Evolutionary conservation across 2,888 invertebrate genomes (phyloP).

Genomic region (Odiellus spinosus): DNA sequence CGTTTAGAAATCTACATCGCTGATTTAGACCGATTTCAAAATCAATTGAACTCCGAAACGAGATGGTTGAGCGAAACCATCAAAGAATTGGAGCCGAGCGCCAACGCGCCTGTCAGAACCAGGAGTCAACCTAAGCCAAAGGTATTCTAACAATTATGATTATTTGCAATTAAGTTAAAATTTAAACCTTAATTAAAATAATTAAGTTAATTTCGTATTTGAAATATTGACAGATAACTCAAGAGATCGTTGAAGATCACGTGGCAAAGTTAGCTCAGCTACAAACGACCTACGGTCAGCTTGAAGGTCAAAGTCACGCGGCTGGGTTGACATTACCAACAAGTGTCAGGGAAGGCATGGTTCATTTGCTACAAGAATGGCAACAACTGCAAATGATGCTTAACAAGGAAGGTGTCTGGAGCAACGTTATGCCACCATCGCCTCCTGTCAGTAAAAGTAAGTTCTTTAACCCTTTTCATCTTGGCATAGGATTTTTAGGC

Average conservation of each 20-base stretch:
- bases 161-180: too few relatives aligned
- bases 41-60: constrained; percentile 9
- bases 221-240: constrained; percentile 5
- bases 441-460: neutral
- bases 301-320: constrained; percentile 12
- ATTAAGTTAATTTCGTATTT: too few relatives aligned
- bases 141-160: too few relatives aligned
- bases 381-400: constrained; percentile 6
- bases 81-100: constrained; percentile 7
- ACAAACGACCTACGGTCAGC: constrained; percentile 8
- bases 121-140: too few relatives aligned
- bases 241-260: constrained; percentile 8
- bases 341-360: constrained; percentile 8
- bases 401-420: constrained; percentile 5
- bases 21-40: constrained; percentile 9
- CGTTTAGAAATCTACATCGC: constrained; percentile 11
- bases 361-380: constrained; percentile 11
- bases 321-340: constrained; percentile 10
- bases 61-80: constrained; percentile 10
- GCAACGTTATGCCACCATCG: constrained; percentile 1
- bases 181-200: too few relatives aligned
- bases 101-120: too few relatives aligned
- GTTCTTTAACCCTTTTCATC: too few relatives aligned
- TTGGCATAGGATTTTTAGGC: too few relatives aligned
- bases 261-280: constrained; percentile 8